A percentile compares a stretch with the other conserved stretches of the same genome.
Evolutionary conservation across 2,797 vertebrate genomes (phyloP).

Genomic region (Poecilia velifera): DNA sequence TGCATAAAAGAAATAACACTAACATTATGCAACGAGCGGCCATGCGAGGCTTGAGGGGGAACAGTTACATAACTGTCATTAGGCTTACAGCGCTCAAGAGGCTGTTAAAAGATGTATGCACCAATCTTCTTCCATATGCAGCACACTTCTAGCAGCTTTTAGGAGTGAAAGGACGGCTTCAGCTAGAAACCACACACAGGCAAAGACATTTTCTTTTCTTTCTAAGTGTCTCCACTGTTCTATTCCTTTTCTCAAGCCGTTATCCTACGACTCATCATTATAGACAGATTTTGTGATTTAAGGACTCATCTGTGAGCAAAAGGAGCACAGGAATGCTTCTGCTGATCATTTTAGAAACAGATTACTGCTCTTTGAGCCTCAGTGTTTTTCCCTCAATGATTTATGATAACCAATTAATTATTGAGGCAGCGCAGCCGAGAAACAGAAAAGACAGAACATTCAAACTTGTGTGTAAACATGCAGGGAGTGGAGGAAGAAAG

Average conservation of each 20-base stretch:
- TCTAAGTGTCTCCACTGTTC: not conserved
- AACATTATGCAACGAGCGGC: conserved; percentile 62
- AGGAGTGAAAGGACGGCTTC: not conserved
- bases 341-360: conserved; percentile 47
- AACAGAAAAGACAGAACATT: conserved; percentile 51
- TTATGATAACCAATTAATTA: conserved; percentile 77
- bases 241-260: not conserved
- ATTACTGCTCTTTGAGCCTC: conserved; percentile 50
- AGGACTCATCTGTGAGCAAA: not conserved
- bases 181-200: not conserved
- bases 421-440: conserved; percentile 72
- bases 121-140: conserved; percentile 45
- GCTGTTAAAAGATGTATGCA: conserved; percentile 68
- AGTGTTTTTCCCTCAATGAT: conserved; percentile 72
- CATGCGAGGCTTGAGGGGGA: conserved; percentile 51
- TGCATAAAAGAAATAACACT: conserved; percentile 39
- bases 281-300: not conserved
- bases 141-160: conserved; percentile 32
- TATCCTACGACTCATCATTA: not conserved
- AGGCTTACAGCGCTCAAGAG: conserved; percentile 51
- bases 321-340: conserved; percentile 1
- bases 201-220: not conserved
- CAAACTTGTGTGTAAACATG: conserved; percentile 48
- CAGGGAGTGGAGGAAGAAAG: conserved; percentile 20
- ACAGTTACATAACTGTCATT: conserved; percentile 71